Evolutionary conservation across 2,113 vertebrate genomes (phyloP).

Genomic region (Cygnus atratus): DNA sequence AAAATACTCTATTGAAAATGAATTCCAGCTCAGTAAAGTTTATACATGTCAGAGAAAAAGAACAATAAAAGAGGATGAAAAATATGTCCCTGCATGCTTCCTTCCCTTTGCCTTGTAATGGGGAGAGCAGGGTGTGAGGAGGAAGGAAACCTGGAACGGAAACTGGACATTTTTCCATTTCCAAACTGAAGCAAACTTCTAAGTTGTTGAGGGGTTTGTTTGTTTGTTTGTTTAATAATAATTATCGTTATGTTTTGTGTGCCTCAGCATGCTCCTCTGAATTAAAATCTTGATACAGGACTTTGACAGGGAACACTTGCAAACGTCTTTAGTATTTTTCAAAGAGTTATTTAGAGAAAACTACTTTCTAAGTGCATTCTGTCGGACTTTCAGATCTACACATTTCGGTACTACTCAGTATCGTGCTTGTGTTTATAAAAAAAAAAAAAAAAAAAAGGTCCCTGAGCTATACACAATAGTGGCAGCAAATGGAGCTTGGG

Average conservation of each 20-base stretch:
- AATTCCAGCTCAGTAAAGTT: neutral
- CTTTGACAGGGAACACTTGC: neutral
- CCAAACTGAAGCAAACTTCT: neutral
- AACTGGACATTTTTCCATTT: neutral
- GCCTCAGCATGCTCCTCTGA: neutral
- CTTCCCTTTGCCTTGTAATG: neutral
- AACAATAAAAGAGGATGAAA: constrained; percentile 27
- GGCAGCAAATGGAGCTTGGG: neutral
- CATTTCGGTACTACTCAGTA: neutral
- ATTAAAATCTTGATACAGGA: neutral
- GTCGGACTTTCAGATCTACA: neutral
- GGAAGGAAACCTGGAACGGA: constrained; percentile 15
- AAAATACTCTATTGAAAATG: neutral
- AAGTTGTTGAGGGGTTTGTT: neutral
- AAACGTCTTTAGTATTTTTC: neutral
- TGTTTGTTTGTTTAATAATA: neutral
- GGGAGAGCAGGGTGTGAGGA: neutral
- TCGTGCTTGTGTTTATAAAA: neutral
- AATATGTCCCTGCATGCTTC: neutral
- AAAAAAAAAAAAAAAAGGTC: neutral
- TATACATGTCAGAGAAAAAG: neutral
- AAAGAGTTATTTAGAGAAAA: neutral
- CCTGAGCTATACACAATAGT: neutral
- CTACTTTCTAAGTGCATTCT: neutral
- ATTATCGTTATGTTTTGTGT: neutral